phyloP scores from a whole-genome alignment of 2,888 invertebrate species.

The Polylopha cassiicola region DNA sequence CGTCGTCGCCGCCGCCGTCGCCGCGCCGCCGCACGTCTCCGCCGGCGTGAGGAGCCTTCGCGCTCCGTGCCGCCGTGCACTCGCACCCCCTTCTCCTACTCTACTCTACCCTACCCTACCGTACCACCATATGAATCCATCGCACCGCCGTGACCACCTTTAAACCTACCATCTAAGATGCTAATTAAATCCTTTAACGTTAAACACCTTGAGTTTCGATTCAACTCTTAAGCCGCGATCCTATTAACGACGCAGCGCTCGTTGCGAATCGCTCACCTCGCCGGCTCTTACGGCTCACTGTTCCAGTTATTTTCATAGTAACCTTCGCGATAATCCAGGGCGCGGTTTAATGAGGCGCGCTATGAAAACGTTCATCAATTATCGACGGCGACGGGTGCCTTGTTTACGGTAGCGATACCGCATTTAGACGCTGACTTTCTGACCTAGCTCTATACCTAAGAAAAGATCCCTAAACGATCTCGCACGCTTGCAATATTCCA shows the following conservation, averaged over 20 bases:
- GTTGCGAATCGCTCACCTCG: conserved; percentile 9
- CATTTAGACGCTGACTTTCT: conserved; percentile 57
- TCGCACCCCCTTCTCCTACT: conserved; percentile 31
- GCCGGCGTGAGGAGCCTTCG: conserved; percentile 27
- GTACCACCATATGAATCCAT: conserved; percentile 45
- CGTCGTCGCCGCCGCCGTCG: conserved; percentile 30
- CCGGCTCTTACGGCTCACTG: conserved; percentile 33
- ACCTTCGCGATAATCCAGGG: conserved; percentile 68
- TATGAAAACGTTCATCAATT: conserved; percentile 74
- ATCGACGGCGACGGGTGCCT: conserved; percentile 66
- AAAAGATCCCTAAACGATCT: conserved; percentile 9
- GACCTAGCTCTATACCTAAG: conserved; percentile 14
- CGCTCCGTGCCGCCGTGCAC: conserved; percentile 34
- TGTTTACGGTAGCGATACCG: conserved; percentile 71
- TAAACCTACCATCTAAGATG: conserved; percentile 30
- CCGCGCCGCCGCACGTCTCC: conserved; percentile 38
- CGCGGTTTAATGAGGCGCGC: conserved; percentile 70
- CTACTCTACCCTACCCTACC: conserved; percentile 26
- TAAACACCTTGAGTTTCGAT: conserved; percentile 17
- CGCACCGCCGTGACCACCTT: conserved; percentile 32
- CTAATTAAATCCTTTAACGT: conserved; percentile 34
- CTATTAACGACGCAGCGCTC: conserved; percentile 36
- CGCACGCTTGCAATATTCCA: conserved; percentile 6
- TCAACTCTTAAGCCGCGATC: conserved; percentile 29
- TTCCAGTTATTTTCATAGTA: conserved; percentile 49